Evolutionary conservation across 2,797 vertebrate species (phyloP).

Genomic region (Mus caroli): DNA sequence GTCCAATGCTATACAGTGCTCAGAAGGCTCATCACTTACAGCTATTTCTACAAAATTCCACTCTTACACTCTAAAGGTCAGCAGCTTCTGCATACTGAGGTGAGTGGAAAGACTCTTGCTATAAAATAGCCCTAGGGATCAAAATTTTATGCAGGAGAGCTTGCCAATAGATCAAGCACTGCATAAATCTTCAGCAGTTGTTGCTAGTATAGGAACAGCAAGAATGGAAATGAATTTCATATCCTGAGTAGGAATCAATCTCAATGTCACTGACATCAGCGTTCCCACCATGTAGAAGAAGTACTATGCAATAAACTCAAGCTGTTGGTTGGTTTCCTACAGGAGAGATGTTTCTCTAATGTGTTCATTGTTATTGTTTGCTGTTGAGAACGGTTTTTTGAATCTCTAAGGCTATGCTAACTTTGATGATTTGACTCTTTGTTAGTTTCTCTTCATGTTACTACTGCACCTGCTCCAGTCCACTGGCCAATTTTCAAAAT

Average conservation of each 20-base stretch:
- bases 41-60: background rate
- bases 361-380: background rate
- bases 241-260: background rate
- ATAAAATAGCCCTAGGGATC: background rate
- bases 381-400: background rate
- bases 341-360: background rate
- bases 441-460: background rate
- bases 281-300: background rate
- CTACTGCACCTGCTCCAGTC: background rate
- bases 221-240: no score
- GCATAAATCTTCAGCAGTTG: background rate
- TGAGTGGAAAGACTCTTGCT: background rate
- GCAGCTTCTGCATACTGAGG: background rate
- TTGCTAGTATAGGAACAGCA: background rate
- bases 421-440: background rate
- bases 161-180: background rate
- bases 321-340: background rate
- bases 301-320: background rate
- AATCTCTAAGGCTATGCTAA: background rate
- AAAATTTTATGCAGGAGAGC: background rate
- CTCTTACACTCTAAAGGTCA: background rate
- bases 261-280: background rate
- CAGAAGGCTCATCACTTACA: background rate
- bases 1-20: background rate
- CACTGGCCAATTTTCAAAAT: background rate